Evolutionary conservation across 2,888 invertebrate species (phyloP).

Genomic region (Sussaba pulchella): DNA sequence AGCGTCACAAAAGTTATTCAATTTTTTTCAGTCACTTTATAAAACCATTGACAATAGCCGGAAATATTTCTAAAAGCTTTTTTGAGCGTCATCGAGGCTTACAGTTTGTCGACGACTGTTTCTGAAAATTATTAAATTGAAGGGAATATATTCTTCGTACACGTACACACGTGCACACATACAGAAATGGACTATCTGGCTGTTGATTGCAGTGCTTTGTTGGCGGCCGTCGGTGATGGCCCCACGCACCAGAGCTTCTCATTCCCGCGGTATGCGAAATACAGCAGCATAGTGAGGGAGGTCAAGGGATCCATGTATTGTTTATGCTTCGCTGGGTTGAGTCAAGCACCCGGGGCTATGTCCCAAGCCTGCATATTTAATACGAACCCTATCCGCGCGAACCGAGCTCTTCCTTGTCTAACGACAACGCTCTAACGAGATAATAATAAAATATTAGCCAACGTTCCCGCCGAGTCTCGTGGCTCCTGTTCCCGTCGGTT

Average conservation of each 20-base stretch:
- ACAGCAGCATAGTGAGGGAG: slow-evolving; percentile 55
- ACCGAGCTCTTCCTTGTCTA: slow-evolving; percentile 68
- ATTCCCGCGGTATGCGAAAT: background rate
- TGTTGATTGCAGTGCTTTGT: slow-evolving; percentile 18
- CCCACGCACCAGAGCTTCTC: slow-evolving; percentile 1
- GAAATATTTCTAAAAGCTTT: no score
- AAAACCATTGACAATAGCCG: no score
- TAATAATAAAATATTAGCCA: slow-evolving; percentile 79
- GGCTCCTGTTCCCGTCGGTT: slow-evolving; percentile 37
- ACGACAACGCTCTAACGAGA: slow-evolving; percentile 79
- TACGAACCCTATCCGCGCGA: slow-evolving; percentile 60
- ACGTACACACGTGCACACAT: background rate
- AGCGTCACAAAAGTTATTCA: no score
- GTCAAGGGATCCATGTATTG: slow-evolving; percentile 78
- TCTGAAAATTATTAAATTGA: slow-evolving; percentile 43
- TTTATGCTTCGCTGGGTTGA: slow-evolving; percentile 75
- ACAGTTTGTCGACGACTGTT: slow-evolving; percentile 5
- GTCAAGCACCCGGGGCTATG: slow-evolving; percentile 69
- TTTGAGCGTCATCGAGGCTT: no score
- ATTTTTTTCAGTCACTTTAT: no score
- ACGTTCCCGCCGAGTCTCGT: slow-evolving; percentile 36
- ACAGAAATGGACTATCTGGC: background rate
- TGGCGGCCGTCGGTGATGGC: slow-evolving; percentile 2
- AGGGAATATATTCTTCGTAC: background rate
- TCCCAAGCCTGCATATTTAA: slow-evolving; percentile 76